These are phyloP conservation scores for Anolis sagrei DNA, from an alignment of 2,113 vertebrate genomes.

Conservation along the genomic window DNA sequence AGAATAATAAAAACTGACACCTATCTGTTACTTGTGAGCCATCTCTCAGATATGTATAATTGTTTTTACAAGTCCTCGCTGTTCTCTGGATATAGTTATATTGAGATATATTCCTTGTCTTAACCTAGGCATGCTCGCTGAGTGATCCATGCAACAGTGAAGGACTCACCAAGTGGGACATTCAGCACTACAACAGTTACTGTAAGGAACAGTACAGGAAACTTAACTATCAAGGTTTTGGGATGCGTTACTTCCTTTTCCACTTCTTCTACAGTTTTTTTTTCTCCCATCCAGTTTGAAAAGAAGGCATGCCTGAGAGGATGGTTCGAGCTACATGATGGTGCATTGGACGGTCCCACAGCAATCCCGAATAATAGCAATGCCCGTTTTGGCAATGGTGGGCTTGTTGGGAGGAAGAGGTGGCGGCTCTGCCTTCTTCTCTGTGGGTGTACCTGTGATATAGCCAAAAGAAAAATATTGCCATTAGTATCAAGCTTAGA, in stretches of 20 bases:
- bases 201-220: slow-evolving; percentile 46
- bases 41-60: neutral
- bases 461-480: slow-evolving; percentile 36
- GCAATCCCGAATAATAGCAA: slow-evolving; percentile 95
- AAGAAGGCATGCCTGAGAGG: slow-evolving; percentile 23
- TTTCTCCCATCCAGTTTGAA: neutral
- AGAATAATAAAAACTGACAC: neutral
- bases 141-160: slow-evolving; percentile 83
- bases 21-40: neutral
- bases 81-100: slow-evolving; percentile 73
- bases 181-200: slow-evolving; percentile 55
- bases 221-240: slow-evolving; percentile 56
- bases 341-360: slow-evolving; percentile 92
- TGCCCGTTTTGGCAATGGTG: slow-evolving; percentile 89
- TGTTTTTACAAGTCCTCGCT: slow-evolving; percentile 68
- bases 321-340: slow-evolving; percentile 86
- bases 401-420: slow-evolving; percentile 85
- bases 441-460: slow-evolving; percentile 82
- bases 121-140: slow-evolving; percentile 78
- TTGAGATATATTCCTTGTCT: slow-evolving; percentile 71
- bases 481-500: slow-evolving; percentile 35
- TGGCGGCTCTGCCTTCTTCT: slow-evolving; percentile 85
- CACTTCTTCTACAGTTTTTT: slow-evolving; percentile 38
- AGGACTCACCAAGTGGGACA: slow-evolving; percentile 71
- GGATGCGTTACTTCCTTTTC: slow-evolving; percentile 63